These are phyloP conservation scores for Lamellibrachia columna DNA, from an alignment of 2,888 invertebrate genomes.

Conservation along the genomic window DNA sequence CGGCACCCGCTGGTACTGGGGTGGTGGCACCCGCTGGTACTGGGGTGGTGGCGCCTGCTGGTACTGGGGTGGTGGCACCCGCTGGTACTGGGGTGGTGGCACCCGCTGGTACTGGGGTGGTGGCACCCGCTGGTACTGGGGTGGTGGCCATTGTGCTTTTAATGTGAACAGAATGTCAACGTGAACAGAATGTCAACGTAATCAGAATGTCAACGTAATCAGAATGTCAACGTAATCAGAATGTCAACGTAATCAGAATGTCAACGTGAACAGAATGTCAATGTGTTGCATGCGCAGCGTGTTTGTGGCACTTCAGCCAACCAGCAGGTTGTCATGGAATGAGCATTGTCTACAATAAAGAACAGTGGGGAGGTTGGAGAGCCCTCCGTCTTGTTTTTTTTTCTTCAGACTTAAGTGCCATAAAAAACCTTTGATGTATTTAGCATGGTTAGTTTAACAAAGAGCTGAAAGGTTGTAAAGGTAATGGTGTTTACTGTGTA, in stretches of 20 bases:
- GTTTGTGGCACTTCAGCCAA: neutral
- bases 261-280: neutral
- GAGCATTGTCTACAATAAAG: constrained; percentile 6
- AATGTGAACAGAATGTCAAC: constrained; percentile 3
- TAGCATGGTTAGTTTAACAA: neutral
- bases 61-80: no score
- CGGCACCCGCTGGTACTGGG: no score
- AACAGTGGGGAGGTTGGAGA: neutral
- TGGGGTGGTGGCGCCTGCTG: no score
- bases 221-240: neutral
- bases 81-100: no score
- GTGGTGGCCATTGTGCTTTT: neutral
- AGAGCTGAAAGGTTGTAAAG: no score
- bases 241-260: neutral
- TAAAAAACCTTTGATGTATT: neutral
- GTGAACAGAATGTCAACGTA: neutral
- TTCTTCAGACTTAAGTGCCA: neutral
- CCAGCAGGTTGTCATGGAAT: neutral
- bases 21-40: no score
- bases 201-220: neutral
- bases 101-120: no score
- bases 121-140: no score
- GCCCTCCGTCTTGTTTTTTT: neutral
- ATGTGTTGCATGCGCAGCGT: neutral
- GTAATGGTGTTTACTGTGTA: neutral